Conservation (phyloP, 2,797 vertebrate species). For the Mionectes olivaceus region DNA sequence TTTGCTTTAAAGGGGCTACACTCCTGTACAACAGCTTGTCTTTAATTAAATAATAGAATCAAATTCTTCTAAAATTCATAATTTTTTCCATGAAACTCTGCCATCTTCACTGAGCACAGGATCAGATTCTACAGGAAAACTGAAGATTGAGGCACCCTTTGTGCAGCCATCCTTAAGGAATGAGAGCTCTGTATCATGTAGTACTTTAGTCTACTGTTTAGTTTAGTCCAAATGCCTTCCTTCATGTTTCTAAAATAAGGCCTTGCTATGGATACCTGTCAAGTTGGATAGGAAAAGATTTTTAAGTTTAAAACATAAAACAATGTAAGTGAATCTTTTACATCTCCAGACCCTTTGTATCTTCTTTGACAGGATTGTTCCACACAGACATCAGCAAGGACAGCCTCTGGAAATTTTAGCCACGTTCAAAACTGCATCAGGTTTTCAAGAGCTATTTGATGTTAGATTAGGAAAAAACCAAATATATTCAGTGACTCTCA, state of each 20-base stretch:
- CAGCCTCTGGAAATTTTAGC: neutral
- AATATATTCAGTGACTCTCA: neutral
- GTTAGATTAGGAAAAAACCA: neutral
- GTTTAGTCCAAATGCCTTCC: neutral
- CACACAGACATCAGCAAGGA: neutral
- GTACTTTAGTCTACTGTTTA: neutral
- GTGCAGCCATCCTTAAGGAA: neutral
- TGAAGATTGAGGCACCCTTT: neutral
- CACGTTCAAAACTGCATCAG: neutral
- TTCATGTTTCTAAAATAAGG: neutral
- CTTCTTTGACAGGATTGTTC: neutral
- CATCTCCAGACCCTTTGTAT: neutral
- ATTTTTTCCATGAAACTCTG: neutral
- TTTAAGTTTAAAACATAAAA: neutral
- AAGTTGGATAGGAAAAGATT: neutral
- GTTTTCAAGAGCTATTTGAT: neutral
- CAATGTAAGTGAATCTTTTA: neutral
- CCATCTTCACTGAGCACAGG: neutral
- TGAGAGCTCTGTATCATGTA: fast-evolving
- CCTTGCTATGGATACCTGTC: neutral
- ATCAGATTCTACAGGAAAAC: neutral
- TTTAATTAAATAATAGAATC: neutral
- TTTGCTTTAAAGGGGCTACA: neutral
- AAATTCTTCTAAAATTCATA: neutral
- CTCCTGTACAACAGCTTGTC: neutral